Evolutionary conservation across 1,140 invertebrate genomes (phyloP).

Genomic region (Samia ricini): DNA sequence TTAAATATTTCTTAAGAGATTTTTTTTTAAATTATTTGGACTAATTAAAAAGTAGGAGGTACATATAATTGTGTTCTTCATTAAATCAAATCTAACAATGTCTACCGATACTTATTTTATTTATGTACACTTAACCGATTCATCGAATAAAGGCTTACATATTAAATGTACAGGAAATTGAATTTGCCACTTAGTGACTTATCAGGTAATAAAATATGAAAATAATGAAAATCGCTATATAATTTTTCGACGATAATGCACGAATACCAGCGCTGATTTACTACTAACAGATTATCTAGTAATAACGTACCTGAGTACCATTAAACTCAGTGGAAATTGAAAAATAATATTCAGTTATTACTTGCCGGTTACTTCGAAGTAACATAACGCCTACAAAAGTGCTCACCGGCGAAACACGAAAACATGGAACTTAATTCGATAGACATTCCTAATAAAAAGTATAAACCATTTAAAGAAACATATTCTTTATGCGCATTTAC

Average conservation of each 20-base stretch:
- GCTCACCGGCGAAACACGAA: neutral
- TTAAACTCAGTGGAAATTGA: slow-evolving; percentile 1
- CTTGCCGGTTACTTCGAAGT: neutral
- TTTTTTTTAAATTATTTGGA: no score
- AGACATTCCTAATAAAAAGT: slow-evolving; percentile 18
- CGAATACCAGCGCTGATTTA: slow-evolving; percentile 15
- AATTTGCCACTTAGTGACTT: neutral
- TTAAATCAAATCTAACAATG: no score
- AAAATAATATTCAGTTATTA: neutral
- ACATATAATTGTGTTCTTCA: no score
- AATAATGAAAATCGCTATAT: neutral
- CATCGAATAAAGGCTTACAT: neutral
- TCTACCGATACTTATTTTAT: no score
- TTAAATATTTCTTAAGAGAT: no score
- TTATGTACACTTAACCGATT: no score
- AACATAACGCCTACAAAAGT: neutral
- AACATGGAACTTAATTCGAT: slow-evolving; percentile 11
- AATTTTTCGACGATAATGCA: neutral
- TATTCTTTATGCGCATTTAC: slow-evolving; percentile 52
- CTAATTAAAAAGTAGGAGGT: no score
- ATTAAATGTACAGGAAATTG: neutral
- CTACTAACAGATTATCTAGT: slow-evolving; percentile 10
- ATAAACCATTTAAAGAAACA: slow-evolving; percentile 54
- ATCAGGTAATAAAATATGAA: neutral
- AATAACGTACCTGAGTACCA: slow-evolving; percentile 15